phyloP scores from a whole-genome alignment of 2,797 vertebrate genomes.

The Leptoclinus maculatus region DNA sequence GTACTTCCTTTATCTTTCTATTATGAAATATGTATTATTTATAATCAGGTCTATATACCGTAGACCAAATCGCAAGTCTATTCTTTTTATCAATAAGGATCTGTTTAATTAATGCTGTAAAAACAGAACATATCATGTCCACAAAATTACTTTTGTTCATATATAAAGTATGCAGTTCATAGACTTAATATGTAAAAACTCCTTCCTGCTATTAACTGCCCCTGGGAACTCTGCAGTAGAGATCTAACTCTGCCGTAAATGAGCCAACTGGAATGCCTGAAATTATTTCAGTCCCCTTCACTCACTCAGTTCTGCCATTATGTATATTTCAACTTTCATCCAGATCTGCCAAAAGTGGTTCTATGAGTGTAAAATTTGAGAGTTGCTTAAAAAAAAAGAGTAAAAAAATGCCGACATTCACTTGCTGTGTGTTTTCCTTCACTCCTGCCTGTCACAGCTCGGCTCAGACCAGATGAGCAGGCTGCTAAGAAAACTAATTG shows the following conservation, averaged over 20 bases:
- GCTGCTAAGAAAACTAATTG: not conserved
- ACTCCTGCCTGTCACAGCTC: not conserved
- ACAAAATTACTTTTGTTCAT: not conserved
- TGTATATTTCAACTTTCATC: not conserved
- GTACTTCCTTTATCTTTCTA: not conserved
- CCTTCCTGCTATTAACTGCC: not conserved
- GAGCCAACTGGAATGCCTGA: not conserved
- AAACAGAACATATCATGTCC: not conserved
- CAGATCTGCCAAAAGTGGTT: not conserved
- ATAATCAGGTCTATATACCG: not conserved
- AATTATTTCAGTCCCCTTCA: not conserved
- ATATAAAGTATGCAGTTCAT: not conserved
- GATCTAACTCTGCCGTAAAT: not conserved
- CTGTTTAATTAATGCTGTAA: not conserved
- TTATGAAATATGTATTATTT: not conserved
- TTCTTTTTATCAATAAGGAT: not conserved
- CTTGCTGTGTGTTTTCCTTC: not conserved
- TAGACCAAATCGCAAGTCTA: not conserved
- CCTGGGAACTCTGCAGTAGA: not conserved
- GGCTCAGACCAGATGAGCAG: not conserved
- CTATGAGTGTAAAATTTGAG: no score
- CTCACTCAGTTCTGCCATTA: not conserved
- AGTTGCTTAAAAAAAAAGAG: not conserved
- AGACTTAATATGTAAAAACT: not conserved
- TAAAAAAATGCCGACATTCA: not conserved